Conservation (phyloP, 2,888 invertebrate species). For the Brachycybe producta region DNA sequence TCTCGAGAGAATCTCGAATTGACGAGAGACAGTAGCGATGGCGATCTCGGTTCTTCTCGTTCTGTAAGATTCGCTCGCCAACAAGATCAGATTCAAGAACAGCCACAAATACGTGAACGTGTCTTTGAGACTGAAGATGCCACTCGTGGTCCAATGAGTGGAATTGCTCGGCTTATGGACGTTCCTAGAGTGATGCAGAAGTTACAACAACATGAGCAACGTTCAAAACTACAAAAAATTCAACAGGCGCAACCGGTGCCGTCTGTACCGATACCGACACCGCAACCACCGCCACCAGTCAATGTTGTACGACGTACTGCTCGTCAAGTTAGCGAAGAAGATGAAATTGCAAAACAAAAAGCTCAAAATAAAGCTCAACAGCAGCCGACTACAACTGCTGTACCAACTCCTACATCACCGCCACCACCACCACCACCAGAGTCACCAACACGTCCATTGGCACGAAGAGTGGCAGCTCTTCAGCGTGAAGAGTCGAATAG, state of each 20-base stretch:
- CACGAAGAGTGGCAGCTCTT: conserved; percentile 16
- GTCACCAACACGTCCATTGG: conserved; percentile 15
- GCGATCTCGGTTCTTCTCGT: conserved; percentile 12
- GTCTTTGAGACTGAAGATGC: conserved; percentile 82
- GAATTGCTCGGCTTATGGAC: conserved; percentile 72
- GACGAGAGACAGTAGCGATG: conserved; percentile 18
- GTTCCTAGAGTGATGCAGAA: conserved; percentile 80
- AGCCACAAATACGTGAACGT: conserved; percentile 42
- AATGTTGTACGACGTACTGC: conserved; percentile 36
- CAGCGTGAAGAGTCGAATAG: conserved; percentile 18
- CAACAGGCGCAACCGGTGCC: conserved; percentile 26
- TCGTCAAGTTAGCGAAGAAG: conserved; percentile 74
- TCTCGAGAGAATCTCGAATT: conserved; percentile 18
- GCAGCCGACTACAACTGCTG: conserved; percentile 14
- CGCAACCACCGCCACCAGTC: conserved; percentile 22
- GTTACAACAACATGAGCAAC: conserved; percentile 59
- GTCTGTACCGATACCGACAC: conserved; percentile 25
- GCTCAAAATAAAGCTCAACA: conserved; percentile 24
- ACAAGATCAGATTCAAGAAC: conserved; percentile 4
- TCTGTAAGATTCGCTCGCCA: conserved; percentile 19
- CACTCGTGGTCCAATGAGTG: conserved; percentile 63
- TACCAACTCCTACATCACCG: conserved; percentile 10
- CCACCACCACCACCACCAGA: conserved; percentile 13
- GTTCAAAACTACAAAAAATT: conserved; percentile 50
- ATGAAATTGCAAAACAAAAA: conserved; percentile 64